These are phyloP conservation scores for Leptinotarsa tumamoca DNA, from an alignment of 2,888 invertebrate genomes.

Conservation along the genomic window DNA sequence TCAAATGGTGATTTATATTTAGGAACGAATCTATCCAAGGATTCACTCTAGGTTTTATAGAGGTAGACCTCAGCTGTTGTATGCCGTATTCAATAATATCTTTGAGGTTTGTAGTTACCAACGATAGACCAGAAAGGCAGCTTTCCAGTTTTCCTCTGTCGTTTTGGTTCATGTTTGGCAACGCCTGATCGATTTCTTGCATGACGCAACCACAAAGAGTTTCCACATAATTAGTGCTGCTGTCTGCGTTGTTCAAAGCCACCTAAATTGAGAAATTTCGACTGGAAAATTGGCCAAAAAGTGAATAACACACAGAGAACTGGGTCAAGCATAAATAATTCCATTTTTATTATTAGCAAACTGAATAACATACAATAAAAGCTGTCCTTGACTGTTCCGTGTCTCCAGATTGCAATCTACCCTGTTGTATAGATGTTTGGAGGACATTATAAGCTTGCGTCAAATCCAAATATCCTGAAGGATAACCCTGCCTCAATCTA, in stretches of 20 bases:
- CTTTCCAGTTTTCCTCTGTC: conserved; percentile 81
- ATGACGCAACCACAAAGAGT: conserved; percentile 84
- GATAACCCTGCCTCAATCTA: conserved; percentile 83
- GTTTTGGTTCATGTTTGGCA: conserved; percentile 72
- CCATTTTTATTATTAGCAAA: too few species aligned
- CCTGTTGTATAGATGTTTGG: conserved; percentile 83
- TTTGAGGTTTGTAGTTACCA: conserved; percentile 72
- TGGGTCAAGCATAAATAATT: too few species aligned
- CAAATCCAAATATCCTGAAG: conserved; percentile 81
- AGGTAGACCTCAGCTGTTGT: conserved; percentile 81
- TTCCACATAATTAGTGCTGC: conserved; percentile 90
- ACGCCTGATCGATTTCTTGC: conserved; percentile 75
- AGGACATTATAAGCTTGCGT: conserved; percentile 87
- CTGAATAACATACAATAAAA: conserved; percentile 75
- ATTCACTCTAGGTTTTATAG: conserved; percentile 85
- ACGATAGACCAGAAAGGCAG: conserved; percentile 74
- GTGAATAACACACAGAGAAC: too few species aligned
- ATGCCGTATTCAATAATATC: conserved; percentile 83
- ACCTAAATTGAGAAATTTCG: conserved; percentile 68
- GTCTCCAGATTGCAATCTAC: conserved; percentile 82
- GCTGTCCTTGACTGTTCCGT: conserved; percentile 81
- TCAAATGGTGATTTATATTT: conserved; percentile 80
- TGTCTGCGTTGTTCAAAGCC: conserved; percentile 90
- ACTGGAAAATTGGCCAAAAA: too few species aligned
- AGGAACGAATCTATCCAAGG: conserved; percentile 87